A percentile compares a stretch with the other conserved stretches of the same genome.
Conservation (phyloP, 1,140 invertebrate species). For the Eufriesea mexicana region DNA sequence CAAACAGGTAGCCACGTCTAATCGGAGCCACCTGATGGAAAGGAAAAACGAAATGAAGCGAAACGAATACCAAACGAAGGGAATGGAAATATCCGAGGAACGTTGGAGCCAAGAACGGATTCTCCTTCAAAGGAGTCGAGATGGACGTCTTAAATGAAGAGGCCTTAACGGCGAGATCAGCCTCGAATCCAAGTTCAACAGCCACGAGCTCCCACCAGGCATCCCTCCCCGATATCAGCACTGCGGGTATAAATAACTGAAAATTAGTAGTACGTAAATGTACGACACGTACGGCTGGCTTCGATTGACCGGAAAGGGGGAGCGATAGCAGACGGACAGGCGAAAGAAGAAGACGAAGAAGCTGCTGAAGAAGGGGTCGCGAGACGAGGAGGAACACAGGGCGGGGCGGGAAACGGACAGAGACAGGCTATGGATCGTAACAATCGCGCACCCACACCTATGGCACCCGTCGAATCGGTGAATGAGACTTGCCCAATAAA, state of each 20-base stretch:
- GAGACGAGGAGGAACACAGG: neutral
- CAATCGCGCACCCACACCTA: constrained; percentile 26
- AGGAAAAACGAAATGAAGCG: no score
- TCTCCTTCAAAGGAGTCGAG: neutral
- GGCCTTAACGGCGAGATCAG: neutral
- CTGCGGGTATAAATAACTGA: constrained; percentile 46
- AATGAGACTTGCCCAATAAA: constrained; percentile 56
- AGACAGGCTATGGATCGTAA: constrained; percentile 44
- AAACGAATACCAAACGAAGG: no score
- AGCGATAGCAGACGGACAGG: constrained; percentile 27
- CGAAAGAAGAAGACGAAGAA: constrained; percentile 6
- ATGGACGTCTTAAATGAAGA: neutral
- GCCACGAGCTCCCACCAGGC: constrained; percentile 1
- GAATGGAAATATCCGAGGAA: neutral
- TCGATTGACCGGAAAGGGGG: constrained; percentile 63
- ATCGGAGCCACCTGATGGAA: no score
- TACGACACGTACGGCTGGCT: constrained; percentile 56
- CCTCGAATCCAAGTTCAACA: constrained; percentile 27
- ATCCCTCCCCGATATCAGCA: neutral
- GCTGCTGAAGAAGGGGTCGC: neutral
- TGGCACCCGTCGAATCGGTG: constrained; percentile 19
- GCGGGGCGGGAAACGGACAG: neutral
- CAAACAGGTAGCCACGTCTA: no score
- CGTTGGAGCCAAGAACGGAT: neutral
- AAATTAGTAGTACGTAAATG: constrained; percentile 54